phyloP scores from a whole-genome alignment of 2,113 vertebrate genomes.

The Morone saxatilis region DNA sequence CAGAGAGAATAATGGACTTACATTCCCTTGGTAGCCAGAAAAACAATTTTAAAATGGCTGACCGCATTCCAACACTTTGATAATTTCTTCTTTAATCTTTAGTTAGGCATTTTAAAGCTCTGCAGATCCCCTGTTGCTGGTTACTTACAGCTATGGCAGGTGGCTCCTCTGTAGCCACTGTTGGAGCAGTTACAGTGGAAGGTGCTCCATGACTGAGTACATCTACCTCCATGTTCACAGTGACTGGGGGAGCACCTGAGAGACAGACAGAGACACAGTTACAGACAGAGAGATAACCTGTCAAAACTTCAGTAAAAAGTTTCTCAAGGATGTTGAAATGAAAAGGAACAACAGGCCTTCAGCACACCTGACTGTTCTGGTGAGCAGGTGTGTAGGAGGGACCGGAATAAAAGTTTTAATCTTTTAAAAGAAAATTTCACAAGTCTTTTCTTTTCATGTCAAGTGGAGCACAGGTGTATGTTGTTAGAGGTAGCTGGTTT shows the following conservation, averaged over 20 bases:
- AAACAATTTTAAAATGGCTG: background rate
- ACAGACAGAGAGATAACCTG: conserved; percentile 10
- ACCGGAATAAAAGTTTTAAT: background rate
- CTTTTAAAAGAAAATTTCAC: conserved; percentile 2
- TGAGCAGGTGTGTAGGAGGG: conserved; percentile 36
- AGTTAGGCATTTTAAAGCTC: conserved; percentile 7
- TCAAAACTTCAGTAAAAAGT: conserved; percentile 35
- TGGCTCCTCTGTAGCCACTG: conserved; percentile 93
- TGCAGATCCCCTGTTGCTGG: background rate
- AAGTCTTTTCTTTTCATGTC: conserved; percentile 11
- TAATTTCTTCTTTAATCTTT: background rate
- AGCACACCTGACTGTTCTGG: conserved; percentile 17
- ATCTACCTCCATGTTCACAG: conserved; percentile 93
- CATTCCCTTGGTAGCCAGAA: background rate
- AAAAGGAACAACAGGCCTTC: conserved; percentile 23
- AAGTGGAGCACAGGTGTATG: background rate
- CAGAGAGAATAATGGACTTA: background rate
- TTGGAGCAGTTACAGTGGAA: conserved; percentile 93
- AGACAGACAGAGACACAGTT: conserved; percentile 31
- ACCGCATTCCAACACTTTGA: background rate
- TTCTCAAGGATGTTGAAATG: conserved; percentile 19
- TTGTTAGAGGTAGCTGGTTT: conserved; percentile 20
- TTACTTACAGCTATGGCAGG: conserved; percentile 91
- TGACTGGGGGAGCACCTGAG: conserved; percentile 92
- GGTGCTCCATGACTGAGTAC: conserved; percentile 93